phyloP scores from a whole-genome alignment of 2,797 vertebrate genomes.

The Chaetophractus vellerosus region DNA sequence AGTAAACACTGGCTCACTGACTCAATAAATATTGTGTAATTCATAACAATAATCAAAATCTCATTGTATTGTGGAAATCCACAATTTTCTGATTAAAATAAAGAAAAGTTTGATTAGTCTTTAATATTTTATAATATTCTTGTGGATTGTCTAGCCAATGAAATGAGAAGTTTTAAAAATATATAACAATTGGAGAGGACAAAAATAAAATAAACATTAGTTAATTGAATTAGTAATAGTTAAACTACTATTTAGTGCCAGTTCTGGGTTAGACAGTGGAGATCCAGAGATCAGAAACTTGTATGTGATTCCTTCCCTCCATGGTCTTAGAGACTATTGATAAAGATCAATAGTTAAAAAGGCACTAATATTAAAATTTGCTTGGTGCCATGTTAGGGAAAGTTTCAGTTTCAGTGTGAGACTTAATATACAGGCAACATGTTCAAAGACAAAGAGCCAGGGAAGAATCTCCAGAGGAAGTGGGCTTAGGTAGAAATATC shows the following conservation, averaged over 20 bases:
- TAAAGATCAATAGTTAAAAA: background rate
- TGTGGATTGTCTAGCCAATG: background rate
- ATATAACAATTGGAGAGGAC: accelerated
- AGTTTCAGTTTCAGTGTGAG: background rate
- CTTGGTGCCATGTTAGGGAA: background rate
- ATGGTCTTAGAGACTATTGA: background rate
- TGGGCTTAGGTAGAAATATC: accelerated
- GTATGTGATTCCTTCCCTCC: no score
- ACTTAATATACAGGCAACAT: background rate
- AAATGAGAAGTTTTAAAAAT: background rate
- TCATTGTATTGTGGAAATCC: background rate
- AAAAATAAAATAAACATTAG: background rate
- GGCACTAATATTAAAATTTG: background rate
- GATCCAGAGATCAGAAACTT: background rate
- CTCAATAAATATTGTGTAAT: background rate
- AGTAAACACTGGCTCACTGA: background rate
- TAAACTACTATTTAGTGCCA: background rate
- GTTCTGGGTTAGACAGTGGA: background rate
- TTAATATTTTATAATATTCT: background rate
- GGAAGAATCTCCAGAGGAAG: accelerated
- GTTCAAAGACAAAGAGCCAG: background rate
- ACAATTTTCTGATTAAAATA: background rate
- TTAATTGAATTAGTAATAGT: background rate
- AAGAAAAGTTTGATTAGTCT: background rate
- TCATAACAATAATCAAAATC: background rate